Percentiles rank a stretch among this genome's conserved stretches.
phyloP scores from a whole-genome alignment of 2,888 invertebrate species.

The Ochropacha duplaris region DNA sequence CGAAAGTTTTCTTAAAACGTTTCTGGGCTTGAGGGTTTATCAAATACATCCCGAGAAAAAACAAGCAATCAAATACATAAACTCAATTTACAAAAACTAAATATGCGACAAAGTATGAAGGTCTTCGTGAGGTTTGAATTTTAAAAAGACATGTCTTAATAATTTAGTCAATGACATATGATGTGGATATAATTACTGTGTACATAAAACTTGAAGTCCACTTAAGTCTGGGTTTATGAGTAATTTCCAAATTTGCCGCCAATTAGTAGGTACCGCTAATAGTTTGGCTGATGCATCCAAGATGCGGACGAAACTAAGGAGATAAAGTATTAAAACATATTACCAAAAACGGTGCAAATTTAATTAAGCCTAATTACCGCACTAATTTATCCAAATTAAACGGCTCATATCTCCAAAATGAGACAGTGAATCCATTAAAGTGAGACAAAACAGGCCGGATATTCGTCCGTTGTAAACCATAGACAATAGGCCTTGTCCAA shows the following conservation, averaged over 20 bases:
- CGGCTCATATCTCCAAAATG: slow-evolving; percentile 31
- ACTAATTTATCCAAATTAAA: slow-evolving; percentile 21
- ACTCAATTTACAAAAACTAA: too few relatives aligned
- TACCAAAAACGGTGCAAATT: not conserved
- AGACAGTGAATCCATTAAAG: slow-evolving; percentile 29
- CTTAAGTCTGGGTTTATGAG: not conserved
- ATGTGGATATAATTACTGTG: too few relatives aligned
- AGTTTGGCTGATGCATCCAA: not conserved
- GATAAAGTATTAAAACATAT: too few relatives aligned
- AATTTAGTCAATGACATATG: too few relatives aligned
- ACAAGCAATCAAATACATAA: too few relatives aligned
- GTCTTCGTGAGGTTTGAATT: too few relatives aligned
- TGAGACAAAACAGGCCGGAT: slow-evolving; percentile 44
- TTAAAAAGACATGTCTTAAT: too few relatives aligned
- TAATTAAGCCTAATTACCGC: slow-evolving; percentile 2
- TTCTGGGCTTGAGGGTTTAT: too few relatives aligned
- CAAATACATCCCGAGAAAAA: too few relatives aligned
- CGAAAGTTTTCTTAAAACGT: too few relatives aligned
- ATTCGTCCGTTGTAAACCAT: slow-evolving; percentile 54
- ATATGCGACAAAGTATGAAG: too few relatives aligned
- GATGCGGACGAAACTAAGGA: not conserved
- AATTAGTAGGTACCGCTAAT: not conserved
- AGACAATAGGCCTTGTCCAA: slow-evolving; percentile 46
- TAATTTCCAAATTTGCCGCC: not conserved
- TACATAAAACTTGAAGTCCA: too few relatives aligned